Percentiles rank a stretch among this genome's conserved stretches.
Evolutionary conservation across 2,113 vertebrate genomes (phyloP).

Genomic region (Struthidea cinerea): DNA sequence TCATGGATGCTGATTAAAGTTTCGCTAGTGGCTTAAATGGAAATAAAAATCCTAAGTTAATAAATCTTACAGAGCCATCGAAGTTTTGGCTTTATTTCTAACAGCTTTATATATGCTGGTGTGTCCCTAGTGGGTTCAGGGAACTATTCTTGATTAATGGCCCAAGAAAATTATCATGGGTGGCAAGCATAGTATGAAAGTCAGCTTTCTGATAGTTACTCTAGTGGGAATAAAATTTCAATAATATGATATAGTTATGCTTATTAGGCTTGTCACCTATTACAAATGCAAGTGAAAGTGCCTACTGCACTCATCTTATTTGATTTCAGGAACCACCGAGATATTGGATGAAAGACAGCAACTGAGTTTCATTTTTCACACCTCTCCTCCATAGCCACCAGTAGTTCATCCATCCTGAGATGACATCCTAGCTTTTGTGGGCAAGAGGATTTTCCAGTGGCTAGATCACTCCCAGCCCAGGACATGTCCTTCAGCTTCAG

Average conservation of each 20-base stretch:
- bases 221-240: background rate
- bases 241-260: background rate
- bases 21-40: background rate
- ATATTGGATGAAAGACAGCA: background rate
- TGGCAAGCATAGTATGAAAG: background rate
- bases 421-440: background rate
- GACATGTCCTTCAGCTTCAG: background rate
- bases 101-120: background rate
- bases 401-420: background rate
- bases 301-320: background rate
- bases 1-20: background rate
- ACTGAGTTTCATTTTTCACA: background rate
- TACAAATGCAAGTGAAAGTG: background rate
- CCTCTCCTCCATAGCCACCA: background rate
- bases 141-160: background rate
- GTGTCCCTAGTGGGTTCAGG: background rate
- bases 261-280: background rate
- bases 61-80: background rate
- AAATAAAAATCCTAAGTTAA: background rate
- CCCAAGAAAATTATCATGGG: background rate
- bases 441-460: background rate
- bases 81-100: background rate
- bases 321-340: background rate
- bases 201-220: background rate
- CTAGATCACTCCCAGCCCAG: background rate